A percentile compares a stretch with the other conserved stretches of the same genome.
These are phyloP conservation scores for Orthonevra nobilis DNA, from an alignment of 2,888 invertebrate genomes.

Conservation along the genomic window DNA sequence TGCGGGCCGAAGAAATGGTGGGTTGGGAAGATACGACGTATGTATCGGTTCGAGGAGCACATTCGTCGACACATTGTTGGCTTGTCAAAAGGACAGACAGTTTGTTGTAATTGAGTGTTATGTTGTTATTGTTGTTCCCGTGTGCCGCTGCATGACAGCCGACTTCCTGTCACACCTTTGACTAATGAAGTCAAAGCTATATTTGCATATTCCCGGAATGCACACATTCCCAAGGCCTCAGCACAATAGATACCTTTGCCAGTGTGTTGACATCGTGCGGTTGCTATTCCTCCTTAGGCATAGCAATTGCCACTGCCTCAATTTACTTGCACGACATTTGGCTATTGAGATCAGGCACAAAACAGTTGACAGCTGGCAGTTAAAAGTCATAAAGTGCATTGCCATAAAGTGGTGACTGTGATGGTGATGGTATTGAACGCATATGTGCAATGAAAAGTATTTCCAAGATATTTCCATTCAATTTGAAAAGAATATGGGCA, in stretches of 20 bases:
- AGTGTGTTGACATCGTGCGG: slow-evolving; percentile 30
- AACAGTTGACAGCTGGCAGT: slow-evolving; percentile 29
- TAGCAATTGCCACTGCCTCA: background rate
- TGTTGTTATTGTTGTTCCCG: slow-evolving; percentile 63
- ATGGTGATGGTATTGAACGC: too few species aligned
- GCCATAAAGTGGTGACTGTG: too few species aligned
- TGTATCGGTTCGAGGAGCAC: slow-evolving; percentile 19
- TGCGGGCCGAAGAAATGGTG: background rate
- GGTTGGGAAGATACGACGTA: background rate
- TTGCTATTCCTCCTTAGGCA: slow-evolving; percentile 30
- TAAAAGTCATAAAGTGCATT: slow-evolving; percentile 35
- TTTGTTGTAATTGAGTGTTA: slow-evolving; percentile 70
- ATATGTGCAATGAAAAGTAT: background rate
- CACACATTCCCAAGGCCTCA: slow-evolving; percentile 57
- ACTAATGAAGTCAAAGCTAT: slow-evolving; percentile 68
- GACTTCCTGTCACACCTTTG: slow-evolving; percentile 69
- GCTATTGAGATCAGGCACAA: slow-evolving; percentile 33
- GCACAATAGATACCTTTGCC: slow-evolving; percentile 30
- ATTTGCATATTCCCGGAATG: slow-evolving; percentile 64
- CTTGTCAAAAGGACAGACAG: slow-evolving; percentile 66
- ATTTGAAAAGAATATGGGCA: too few species aligned
- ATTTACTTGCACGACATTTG: slow-evolving; percentile 17
- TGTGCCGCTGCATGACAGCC: slow-evolving; percentile 54
- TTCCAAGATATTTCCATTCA: too few species aligned
- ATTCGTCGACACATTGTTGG: slow-evolving; percentile 67